Base-by-base conservation (phyloP, 2,113 vertebrate species). In the Eonycteris spelaea region DNA sequence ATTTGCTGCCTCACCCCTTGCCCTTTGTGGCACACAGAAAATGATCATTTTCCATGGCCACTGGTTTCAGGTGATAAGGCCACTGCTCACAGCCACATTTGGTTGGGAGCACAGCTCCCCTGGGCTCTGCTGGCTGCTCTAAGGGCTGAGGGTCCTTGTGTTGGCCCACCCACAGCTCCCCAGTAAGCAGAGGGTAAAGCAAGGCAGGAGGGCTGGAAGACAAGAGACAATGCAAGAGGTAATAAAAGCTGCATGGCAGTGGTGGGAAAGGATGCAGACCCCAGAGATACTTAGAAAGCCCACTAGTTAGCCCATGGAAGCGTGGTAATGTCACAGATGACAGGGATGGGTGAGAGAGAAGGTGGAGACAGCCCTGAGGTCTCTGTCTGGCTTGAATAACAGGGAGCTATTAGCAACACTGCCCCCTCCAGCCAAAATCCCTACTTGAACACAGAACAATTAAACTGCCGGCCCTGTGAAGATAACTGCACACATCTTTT, bases 161-260 rank as follows among this genome's bases (percentile, higher is more conserved):
- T 6, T 15, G 63, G 71, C 30, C 19, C 18, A 70, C 68, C 68
- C 63, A 61, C 38, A 45, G 43, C n/a, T 33, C 22, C 13, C 2
- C 7, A 4, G 19, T 2, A 38, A 45, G 18, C 33, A 19, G 61
- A 68, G 28, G 28, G 15, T 1, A 26, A 61, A 40, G 33, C 33
- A n/a, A 30, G 63, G 65, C 63, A 7, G 59, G 68, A 68, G 51
- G 1, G 2, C n/a, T 40, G 15, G 53, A 24, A 8, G 38, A 40
- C 48, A 45, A 57, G 65, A 11, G 77, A 61, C 38, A 43, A 67
- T 30, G 63, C 4, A 51, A 63, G 40, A 30, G 43, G 63, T 16
- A 19, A 59, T 1, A 12, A 45, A 43, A 10, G 30, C 0, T 0
- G 22, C 0, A 1, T 13, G 28, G 30, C 35, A 30, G 55, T 11